Percentiles rank a stretch among this genome's conserved stretches.
Conservation (phyloP, 2,888 invertebrate genomes). For the Eupithecia subfuscata region DNA sequence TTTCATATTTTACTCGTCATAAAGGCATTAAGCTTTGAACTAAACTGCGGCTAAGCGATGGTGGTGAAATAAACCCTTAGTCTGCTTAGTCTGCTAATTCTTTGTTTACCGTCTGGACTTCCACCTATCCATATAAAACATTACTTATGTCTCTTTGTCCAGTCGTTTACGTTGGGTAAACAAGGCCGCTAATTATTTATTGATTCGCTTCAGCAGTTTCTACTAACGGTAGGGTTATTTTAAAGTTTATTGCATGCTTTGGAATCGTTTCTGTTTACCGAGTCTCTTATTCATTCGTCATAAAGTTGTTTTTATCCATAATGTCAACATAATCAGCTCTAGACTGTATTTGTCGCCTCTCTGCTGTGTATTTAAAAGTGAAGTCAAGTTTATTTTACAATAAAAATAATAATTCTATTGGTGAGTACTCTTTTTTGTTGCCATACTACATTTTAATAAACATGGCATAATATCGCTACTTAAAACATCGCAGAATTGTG, state of each 20-base stretch:
- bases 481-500: too few species aligned
- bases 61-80: not conserved
- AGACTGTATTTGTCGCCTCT: not conserved
- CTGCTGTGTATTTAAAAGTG: too few species aligned
- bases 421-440: too few species aligned
- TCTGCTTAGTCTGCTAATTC: constrained; percentile 7
- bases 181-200: constrained; percentile 4
- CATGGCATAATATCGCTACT: too few species aligned
- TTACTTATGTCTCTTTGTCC: constrained; percentile 10
- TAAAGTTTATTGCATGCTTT: not conserved
- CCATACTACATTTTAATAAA: too few species aligned
- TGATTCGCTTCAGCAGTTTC: not conserved
- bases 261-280: not conserved
- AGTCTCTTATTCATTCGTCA: not conserved
- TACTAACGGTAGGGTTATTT: not conserved
- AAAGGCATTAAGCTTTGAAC: too few species aligned
- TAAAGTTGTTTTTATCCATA: not conserved
- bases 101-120: constrained; percentile 15
- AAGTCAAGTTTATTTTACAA: too few species aligned
- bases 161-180: constrained; percentile 1
- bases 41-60: not conserved
- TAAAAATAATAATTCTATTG: too few species aligned
- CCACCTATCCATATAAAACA: constrained; percentile 7
- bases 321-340: not conserved
- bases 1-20: too few species aligned